Conservation (phyloP, 2,113 vertebrate genomes). For the Rallus limicola region DNA sequence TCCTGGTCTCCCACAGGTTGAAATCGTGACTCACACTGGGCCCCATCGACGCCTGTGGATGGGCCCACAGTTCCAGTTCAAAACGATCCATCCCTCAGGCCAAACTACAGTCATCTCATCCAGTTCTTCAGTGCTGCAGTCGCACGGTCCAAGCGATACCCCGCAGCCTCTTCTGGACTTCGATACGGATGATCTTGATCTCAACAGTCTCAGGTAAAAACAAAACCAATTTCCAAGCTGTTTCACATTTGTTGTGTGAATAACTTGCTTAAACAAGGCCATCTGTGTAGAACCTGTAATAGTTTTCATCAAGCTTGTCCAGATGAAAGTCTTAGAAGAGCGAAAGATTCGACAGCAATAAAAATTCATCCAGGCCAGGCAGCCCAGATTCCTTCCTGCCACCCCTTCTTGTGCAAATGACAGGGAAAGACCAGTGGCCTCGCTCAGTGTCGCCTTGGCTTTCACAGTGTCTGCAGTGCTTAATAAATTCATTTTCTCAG, state of each 20-base stretch:
- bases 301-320: neutral
- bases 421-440: neutral
- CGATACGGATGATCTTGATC: slow-evolving; percentile 94
- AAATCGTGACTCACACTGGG: slow-evolving; percentile 97
- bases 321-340: neutral
- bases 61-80: slow-evolving; percentile 99
- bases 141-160: slow-evolving; percentile 90
- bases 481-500: slow-evolving; percentile 41
- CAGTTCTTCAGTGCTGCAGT: slow-evolving; percentile 96
- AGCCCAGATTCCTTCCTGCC: neutral
- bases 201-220: slow-evolving; percentile 95
- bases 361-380: neutral
- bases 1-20: slow-evolving; percentile 83
- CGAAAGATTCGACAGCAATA: accelerated
- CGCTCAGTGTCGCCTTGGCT: neutral
- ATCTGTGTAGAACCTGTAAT: neutral
- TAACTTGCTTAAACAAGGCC: neutral
- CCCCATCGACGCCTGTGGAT: slow-evolving; percentile 97
- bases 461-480: neutral
- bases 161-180: slow-evolving; percentile 96
- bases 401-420: neutral
- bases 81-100: slow-evolving; percentile 97
- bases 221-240: neutral
- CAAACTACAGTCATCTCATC: slow-evolving; percentile 98
- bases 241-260: neutral